These are phyloP conservation scores for Melanotaenia parkinsoni DNA, from an alignment of 2,797 vertebrate species.

Conservation along the genomic window DNA sequence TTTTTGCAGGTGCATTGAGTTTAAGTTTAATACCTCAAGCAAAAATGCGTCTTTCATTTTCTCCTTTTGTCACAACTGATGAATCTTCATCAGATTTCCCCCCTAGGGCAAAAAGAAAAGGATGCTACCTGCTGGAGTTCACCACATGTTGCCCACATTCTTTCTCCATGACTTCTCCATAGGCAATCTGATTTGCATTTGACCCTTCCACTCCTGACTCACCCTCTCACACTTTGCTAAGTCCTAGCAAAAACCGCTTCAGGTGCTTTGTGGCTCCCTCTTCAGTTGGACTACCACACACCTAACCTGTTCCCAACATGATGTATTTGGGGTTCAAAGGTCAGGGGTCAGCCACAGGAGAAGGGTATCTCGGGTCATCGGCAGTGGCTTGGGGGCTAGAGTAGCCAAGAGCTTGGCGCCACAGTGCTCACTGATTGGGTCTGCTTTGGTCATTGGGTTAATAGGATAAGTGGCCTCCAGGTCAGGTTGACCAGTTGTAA, in stretches of 20 bases:
- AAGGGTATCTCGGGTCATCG: slow-evolving; percentile 80
- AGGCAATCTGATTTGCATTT: slow-evolving; percentile 63
- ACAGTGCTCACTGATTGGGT: slow-evolving; percentile 63
- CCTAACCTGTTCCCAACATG: slow-evolving; percentile 64
- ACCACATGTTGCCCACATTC: slow-evolving; percentile 55
- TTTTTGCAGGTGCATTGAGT: neutral
- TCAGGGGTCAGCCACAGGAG: slow-evolving; percentile 61
- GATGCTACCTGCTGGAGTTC: slow-evolving; percentile 23
- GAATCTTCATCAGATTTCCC: slow-evolving; percentile 33
- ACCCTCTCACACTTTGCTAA: slow-evolving; percentile 32
- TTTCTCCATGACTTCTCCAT: slow-evolving; percentile 36
- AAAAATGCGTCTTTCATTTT: neutral
- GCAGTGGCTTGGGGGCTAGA: slow-evolving; percentile 44
- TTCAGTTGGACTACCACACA: slow-evolving; percentile 56
- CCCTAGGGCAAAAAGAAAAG: slow-evolving; percentile 20
- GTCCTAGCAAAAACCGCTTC: slow-evolving; percentile 37
- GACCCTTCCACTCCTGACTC: slow-evolving; percentile 24
- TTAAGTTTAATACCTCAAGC: neutral
- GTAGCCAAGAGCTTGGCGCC: slow-evolving; percentile 61
- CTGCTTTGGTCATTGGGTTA: slow-evolving; percentile 76
- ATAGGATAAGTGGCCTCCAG: slow-evolving; percentile 78
- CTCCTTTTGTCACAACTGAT: slow-evolving; percentile 2
- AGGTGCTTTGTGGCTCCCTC: slow-evolving; percentile 58
- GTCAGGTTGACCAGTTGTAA: slow-evolving; percentile 77
- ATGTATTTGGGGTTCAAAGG: slow-evolving; percentile 71